Evolutionary conservation across 2,113 vertebrate species (phyloP).

Genomic region (Ascaphus truei): DNA sequence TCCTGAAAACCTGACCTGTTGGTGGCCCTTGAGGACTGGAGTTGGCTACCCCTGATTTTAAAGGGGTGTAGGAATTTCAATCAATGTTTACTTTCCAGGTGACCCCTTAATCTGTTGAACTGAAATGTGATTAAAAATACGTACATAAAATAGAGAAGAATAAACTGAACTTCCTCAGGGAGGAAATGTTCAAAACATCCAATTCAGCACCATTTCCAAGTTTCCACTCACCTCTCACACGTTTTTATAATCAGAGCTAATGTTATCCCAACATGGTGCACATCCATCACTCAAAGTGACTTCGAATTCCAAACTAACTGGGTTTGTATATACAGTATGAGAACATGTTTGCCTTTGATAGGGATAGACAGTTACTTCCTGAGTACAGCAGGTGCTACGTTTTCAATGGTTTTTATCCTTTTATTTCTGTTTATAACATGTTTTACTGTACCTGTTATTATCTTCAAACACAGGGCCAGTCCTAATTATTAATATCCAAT

Average conservation of each 20-base stretch:
- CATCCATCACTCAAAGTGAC: constrained; percentile 2
- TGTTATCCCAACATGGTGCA: background rate
- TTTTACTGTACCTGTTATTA: background rate
- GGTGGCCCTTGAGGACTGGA: no score
- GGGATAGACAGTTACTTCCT: background rate
- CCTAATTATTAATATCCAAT: no score
- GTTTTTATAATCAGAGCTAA: background rate
- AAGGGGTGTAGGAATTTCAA: no score
- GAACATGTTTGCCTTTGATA: background rate
- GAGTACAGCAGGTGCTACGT: background rate
- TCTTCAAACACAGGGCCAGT: background rate
- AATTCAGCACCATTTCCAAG: background rate
- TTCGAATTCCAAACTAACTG: constrained; percentile 7
- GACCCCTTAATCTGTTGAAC: no score
- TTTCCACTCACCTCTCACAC: background rate
- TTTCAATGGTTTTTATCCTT: background rate
- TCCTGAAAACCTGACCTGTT: no score
- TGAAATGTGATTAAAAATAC: no score
- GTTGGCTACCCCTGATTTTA: no score
- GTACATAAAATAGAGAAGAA: background rate
- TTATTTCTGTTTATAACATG: no score
- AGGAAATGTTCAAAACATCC: background rate
- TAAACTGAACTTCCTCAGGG: background rate
- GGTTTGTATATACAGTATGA: constrained; percentile 1
- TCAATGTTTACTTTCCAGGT: no score